A percentile compares a stretch with the other conserved stretches of the same genome.
Evolutionary conservation across 2,888 invertebrate species (phyloP).

Genomic region (Eupsilia transversa): DNA sequence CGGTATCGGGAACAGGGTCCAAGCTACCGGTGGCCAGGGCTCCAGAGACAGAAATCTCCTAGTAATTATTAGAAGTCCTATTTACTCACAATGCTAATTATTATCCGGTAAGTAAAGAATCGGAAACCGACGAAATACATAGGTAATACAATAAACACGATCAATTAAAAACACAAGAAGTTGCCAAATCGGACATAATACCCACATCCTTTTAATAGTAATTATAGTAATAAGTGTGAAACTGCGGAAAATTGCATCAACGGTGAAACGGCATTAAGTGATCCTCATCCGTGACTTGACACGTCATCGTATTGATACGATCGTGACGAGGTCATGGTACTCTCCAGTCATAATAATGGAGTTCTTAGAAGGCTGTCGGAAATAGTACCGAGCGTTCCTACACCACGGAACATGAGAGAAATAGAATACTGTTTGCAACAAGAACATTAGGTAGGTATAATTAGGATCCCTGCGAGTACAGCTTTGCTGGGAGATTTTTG

Average conservation of each 20-base stretch:
- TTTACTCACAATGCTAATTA: not conserved
- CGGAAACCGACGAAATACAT: not conserved
- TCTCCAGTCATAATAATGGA: slow-evolving; percentile 17
- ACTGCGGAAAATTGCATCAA: slow-evolving; percentile 57
- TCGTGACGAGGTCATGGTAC: slow-evolving; percentile 5
- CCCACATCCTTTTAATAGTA: slow-evolving; percentile 33
- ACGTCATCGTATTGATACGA: slow-evolving; percentile 52
- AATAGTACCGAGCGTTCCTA: not conserved
- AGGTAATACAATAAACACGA: not conserved
- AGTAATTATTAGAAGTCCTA: not conserved
- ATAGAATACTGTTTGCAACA: not conserved
- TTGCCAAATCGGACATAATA: slow-evolving; percentile 36
- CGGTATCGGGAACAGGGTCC: too few species aligned
- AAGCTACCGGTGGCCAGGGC: too few species aligned
- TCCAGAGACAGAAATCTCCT: too few species aligned
- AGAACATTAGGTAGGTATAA: not conserved
- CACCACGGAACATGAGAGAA: not conserved
- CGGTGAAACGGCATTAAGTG: slow-evolving; percentile 56
- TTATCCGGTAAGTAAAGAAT: not conserved
- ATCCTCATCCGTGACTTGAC: slow-evolving; percentile 56
- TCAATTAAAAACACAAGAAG: slow-evolving; percentile 2
- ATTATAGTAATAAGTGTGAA: slow-evolving; percentile 50
- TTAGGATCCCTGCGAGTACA: not conserved
- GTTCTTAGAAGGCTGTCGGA: not conserved
- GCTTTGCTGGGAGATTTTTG: not conserved